Evolutionary conservation across 2,797 vertebrate species (phyloP).

Genomic region (Cyprinodon diabolis): DNA sequence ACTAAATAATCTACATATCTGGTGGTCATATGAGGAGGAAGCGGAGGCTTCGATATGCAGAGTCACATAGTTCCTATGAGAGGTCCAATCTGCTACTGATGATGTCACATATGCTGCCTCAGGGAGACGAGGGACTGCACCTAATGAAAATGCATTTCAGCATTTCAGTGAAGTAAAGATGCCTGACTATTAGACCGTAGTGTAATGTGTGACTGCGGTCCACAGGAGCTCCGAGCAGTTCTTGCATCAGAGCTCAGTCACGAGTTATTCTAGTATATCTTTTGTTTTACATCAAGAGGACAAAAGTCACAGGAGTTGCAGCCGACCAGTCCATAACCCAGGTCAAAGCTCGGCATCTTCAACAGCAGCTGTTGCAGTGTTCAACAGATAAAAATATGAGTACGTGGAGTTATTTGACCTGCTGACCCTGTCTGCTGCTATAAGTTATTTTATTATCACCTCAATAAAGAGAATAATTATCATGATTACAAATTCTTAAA

Average conservation of each 20-base stretch:
- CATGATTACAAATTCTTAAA: background rate
- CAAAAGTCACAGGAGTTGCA: slow-evolving; percentile 26
- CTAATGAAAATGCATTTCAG: slow-evolving; percentile 37
- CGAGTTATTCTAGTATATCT: slow-evolving; percentile 9
- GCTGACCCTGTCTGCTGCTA: slow-evolving; percentile 18
- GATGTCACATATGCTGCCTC: slow-evolving; percentile 20
- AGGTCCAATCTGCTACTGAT: slow-evolving; percentile 24
- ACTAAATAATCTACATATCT: slow-evolving; percentile 5
- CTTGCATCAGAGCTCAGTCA: slow-evolving; percentile 4
- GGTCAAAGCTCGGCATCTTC: slow-evolving; percentile 16
- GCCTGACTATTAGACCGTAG: slow-evolving; percentile 1
- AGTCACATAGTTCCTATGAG: slow-evolving; percentile 17
- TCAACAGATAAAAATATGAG: slow-evolving; percentile 19
- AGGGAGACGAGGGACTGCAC: background rate
- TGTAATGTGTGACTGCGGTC: slow-evolving; percentile 19
- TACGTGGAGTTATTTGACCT: slow-evolving; percentile 33
- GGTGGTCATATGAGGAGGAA: slow-evolving; percentile 2
- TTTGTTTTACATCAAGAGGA: slow-evolving; percentile 18
- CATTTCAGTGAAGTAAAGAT: slow-evolving; percentile 21
- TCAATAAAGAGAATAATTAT: background rate
- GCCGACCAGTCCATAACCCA: background rate
- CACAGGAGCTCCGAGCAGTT: slow-evolving; percentile 14
- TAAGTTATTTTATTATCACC: slow-evolving; percentile 8
- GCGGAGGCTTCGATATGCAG: slow-evolving; percentile 3
- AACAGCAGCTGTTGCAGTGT: slow-evolving; percentile 22